Percentiles rank a stretch among this genome's conserved stretches.
Conservation (phyloP, 2,888 invertebrate species). For the Melieria picta region DNA sequence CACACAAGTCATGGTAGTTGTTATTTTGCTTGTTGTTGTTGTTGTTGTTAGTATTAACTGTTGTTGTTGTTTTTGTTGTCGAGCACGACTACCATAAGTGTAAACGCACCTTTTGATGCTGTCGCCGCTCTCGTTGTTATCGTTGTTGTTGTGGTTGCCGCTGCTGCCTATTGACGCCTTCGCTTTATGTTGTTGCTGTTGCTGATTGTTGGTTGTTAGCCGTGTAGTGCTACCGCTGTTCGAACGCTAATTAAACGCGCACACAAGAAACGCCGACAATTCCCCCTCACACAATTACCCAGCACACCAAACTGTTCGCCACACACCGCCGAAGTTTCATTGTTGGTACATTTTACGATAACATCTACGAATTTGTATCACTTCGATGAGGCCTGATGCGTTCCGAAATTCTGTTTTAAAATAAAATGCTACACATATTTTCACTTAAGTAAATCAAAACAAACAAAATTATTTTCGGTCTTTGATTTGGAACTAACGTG, state of each 20-base stretch:
- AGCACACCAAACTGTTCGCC: neutral
- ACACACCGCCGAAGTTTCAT: neutral
- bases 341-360: neutral
- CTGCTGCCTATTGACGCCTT: slow-evolving; percentile 9
- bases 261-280: slow-evolving; percentile 16
- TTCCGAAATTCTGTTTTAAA: no score
- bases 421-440: no score
- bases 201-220: neutral
- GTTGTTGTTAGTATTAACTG: slow-evolving; percentile 6
- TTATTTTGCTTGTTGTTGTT: slow-evolving; percentile 21
- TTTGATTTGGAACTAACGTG: no score
- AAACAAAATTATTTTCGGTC: no score
- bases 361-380: neutral
- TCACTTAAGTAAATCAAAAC: no score
- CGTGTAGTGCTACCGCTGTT: neutral
- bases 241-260: slow-evolving; percentile 25
- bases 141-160: neutral
- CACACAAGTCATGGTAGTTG: no score
- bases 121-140: neutral
- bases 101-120: neutral
- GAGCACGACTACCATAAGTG: no score
- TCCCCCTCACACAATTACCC: neutral
- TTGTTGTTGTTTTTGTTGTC: neutral
- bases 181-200: neutral
- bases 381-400: neutral